A percentile compares a stretch with the other conserved stretches of the same genome.
Conservation (phyloP, 2,888 invertebrate species). For the Alviniconcha strummeri region DNA sequence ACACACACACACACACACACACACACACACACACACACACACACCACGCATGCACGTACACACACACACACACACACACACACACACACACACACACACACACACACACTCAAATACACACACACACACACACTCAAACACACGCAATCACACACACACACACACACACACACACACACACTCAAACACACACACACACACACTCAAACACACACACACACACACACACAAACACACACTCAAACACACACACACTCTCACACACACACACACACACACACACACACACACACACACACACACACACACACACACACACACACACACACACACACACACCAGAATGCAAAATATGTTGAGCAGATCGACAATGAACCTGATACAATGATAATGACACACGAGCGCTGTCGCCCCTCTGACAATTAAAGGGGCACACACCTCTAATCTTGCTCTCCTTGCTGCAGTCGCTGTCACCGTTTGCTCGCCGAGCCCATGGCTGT, state of each 20-base stretch:
- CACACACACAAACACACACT: not conserved
- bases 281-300: not conserved
- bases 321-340: not conserved
- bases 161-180: no score
- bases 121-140: not conserved
- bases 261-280: conserved; percentile 7
- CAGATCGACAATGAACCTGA: no score
- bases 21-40: conserved; percentile 5
- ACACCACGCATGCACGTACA: no score
- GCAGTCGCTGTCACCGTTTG: no score
- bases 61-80: no score
- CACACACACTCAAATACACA: not conserved
- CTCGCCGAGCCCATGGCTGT: no score
- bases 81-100: no score
- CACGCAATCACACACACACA: not conserved
- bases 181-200: not conserved
- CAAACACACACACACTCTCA: not conserved
- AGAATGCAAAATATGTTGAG: no score
- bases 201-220: not conserved
- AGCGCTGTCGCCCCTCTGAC: no score
- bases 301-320: not conserved
- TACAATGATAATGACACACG: no score
- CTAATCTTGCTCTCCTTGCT: no score
- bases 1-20: conserved; percentile 9
- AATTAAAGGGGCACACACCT: no score